Evolutionary conservation across 2,888 invertebrate genomes (phyloP).

Genomic region (Tridacna crocea): DNA sequence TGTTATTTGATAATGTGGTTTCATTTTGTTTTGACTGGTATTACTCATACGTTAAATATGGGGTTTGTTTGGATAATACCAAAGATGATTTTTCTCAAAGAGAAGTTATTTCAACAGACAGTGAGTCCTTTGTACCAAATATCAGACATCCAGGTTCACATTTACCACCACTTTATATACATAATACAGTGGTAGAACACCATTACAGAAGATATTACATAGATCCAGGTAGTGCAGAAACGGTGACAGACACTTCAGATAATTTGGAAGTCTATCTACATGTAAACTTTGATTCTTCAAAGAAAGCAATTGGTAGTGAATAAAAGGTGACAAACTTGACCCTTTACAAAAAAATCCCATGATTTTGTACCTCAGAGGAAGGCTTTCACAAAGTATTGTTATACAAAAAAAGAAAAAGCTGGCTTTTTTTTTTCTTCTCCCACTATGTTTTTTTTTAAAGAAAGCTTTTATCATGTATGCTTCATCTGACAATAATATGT

Average conservation of each 20-base stretch:
- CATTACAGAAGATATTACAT: background rate
- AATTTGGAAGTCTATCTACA: too few species aligned
- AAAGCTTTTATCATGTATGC: too few species aligned
- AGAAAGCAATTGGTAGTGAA: too few species aligned
- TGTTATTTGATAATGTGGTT: constrained; percentile 88
- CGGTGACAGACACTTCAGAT: too few species aligned
- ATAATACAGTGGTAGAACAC: constrained; percentile 9
- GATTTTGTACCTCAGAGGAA: too few species aligned
- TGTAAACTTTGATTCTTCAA: too few species aligned
- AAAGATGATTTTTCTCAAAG: background rate
- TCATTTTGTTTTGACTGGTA: constrained; percentile 81
- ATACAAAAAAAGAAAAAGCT: too few species aligned
- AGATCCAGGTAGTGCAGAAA: background rate
- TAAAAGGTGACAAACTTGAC: too few species aligned
- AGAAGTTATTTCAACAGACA: background rate
- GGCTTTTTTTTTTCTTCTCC: background rate
- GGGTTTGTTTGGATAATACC: background rate
- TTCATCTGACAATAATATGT: too few species aligned
- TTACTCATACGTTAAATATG: constrained; percentile 67
- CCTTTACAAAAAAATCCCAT: too few species aligned
- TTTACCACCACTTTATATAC: background rate
- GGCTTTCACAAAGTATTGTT: too few species aligned
- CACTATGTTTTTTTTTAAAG: background rate
- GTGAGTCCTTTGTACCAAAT: constrained; percentile 1
- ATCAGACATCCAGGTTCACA: constrained; percentile 11